Conservation (phyloP, 2,113 vertebrate genomes). For the Telmatochromis sp. region DNA sequence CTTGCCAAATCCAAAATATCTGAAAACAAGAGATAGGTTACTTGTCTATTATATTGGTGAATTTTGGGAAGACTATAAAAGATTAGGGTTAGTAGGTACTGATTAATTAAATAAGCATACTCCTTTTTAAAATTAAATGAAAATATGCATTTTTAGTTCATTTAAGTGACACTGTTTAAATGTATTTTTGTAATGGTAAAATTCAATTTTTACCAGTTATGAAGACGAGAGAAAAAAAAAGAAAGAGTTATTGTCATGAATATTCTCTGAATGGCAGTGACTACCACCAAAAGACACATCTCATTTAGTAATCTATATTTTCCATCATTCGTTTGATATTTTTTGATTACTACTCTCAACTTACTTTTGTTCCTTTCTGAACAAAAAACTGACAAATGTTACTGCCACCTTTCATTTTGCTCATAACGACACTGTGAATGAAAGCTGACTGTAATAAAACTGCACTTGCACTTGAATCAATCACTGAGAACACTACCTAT, state of each 20-base stretch:
- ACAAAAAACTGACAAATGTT: neutral
- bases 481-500: neutral
- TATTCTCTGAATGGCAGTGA: neutral
- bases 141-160: neutral
- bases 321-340: neutral
- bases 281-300: neutral
- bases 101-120: neutral
- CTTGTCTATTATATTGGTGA: neutral
- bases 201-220: neutral
- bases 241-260: neutral
- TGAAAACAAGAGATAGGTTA: neutral
- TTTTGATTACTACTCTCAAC: neutral
- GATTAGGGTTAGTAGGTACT: neutral
- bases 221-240: neutral
- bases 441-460: neutral
- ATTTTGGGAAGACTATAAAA: neutral
- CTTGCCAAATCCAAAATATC: neutral
- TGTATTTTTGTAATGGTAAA: neutral
- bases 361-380: neutral
- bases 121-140: neutral
- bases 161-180: neutral
- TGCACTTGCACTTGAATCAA: neutral
- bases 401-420: neutral
- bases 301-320: neutral
- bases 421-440: neutral